Evolutionary conservation across 2,888 invertebrate species (phyloP), one percentile per base, ranked within the genome.

Genomic region (Dicyrtomina minuta): DNA sequence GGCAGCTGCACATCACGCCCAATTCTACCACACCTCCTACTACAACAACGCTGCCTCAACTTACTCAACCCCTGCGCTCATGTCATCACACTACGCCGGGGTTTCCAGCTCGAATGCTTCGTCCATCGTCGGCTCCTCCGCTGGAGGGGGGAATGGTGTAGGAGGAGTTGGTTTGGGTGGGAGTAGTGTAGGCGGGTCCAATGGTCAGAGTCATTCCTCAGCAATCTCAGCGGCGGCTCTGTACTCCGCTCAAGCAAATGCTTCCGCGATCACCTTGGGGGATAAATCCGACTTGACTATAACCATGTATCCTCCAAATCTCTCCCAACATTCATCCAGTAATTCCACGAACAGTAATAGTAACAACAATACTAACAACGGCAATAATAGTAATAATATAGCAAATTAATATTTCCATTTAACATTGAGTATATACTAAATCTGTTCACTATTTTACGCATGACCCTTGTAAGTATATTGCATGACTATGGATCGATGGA

Each of bases 251-350:
- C 46, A 44, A 10, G 20, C 51, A 17, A 62, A 58, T 58, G 10
- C 62, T 17, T n/a, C 49, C 17, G 64, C 66, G 17, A 72, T 75
- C 44, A 75, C 76, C 17, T 53, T 77, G 0, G 72, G 75, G n/a
- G 75, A 74, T 43, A 76, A 76, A 55, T 78, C 77, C 17, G 77
- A 78, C 61, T 56, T 78, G 24, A 78, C 76, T 4, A 76, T 78
- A 58, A 76, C 77, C 17, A 76, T 77, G 75, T 78, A 78, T 59
- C 73, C 75, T 12, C 73, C 75, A 13, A 60, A 60, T 43, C n/a
- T 22, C 15, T 56, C 70, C 69, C 33, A n/a, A 71, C 39, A 64
- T 65, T n/a, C 65, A 70, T n/a, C 66, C n/a, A 68, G 17, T 65
- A 70, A 22, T 70, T 64, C 22, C 1, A 39, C 27, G 12, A 8